Conservation (phyloP, 2,888 invertebrate species). For the Nymphalis urticae region DNA sequence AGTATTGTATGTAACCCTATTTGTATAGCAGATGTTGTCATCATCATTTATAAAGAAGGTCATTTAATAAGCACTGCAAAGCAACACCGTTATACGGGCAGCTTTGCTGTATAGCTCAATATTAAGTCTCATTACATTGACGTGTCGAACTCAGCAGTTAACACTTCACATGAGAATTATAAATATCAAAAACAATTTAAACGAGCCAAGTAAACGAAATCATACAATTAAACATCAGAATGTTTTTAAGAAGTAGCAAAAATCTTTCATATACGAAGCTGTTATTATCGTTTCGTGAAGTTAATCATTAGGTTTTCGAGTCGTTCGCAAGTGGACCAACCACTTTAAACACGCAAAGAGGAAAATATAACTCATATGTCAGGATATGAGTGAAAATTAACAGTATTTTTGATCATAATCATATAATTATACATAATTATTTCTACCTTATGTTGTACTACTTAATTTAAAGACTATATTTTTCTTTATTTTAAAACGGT, state of each 20-base stretch:
- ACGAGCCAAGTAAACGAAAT: too few species aligned
- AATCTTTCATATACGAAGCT: background rate
- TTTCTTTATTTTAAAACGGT: background rate
- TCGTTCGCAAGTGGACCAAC: background rate
- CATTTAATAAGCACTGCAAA: too few species aligned
- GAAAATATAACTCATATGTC: constrained; percentile 8
- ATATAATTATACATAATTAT: constrained; percentile 7
- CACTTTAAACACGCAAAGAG: constrained; percentile 4
- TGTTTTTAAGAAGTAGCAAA: background rate
- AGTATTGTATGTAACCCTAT: too few species aligned
- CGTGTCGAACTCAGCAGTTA: too few species aligned
- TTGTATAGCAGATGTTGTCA: too few species aligned
- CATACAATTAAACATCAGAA: background rate
- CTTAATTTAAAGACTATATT: background rate
- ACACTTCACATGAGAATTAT: too few species aligned
- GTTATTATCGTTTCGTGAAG: constrained; percentile 1
- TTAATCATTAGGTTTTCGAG: constrained; percentile 1
- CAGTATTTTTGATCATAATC: constrained; percentile 4
- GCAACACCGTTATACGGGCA: too few species aligned
- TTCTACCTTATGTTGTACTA: background rate
- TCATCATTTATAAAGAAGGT: too few species aligned
- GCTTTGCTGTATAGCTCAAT: too few species aligned
- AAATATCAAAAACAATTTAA: background rate
- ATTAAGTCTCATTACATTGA: too few species aligned
- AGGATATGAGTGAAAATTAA: constrained; percentile 6